Conservation (phyloP, 2,888 invertebrate genomes). For the Allygus modestus region DNA sequence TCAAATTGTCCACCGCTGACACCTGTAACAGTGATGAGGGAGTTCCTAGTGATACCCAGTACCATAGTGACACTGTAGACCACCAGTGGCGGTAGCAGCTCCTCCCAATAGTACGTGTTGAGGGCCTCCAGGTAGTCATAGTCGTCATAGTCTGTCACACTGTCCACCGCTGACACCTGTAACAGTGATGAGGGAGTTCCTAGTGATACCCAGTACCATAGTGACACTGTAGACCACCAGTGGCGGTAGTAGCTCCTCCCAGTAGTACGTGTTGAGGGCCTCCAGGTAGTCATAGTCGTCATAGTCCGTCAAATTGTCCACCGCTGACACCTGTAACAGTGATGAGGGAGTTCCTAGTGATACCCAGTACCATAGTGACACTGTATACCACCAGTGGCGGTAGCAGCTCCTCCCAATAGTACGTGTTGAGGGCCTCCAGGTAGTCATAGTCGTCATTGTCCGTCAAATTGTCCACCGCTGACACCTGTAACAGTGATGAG, state of each 20-base stretch:
- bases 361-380: background rate
- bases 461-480: background rate
- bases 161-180: constrained; percentile 16
- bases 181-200: background rate
- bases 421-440: background rate
- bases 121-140: constrained; percentile 77
- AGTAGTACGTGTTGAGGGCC: background rate
- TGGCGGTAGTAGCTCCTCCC: background rate
- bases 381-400: background rate
- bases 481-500: constrained; percentile 73
- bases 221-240: constrained; percentile 1
- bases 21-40: constrained; percentile 74
- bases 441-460: background rate
- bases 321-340: background rate
- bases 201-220: background rate
- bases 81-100: constrained; percentile 78
- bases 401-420: constrained; percentile 1
- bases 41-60: constrained; percentile 79
- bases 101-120: constrained; percentile 76
- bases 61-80: constrained; percentile 80
- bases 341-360: background rate
- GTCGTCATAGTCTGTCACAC: constrained; percentile 72
- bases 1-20: constrained; percentile 18
- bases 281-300: background rate
- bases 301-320: background rate